Evolutionary conservation across 2,888 invertebrate genomes (phyloP).

Genomic region (Scaptomyza reducta): DNA sequence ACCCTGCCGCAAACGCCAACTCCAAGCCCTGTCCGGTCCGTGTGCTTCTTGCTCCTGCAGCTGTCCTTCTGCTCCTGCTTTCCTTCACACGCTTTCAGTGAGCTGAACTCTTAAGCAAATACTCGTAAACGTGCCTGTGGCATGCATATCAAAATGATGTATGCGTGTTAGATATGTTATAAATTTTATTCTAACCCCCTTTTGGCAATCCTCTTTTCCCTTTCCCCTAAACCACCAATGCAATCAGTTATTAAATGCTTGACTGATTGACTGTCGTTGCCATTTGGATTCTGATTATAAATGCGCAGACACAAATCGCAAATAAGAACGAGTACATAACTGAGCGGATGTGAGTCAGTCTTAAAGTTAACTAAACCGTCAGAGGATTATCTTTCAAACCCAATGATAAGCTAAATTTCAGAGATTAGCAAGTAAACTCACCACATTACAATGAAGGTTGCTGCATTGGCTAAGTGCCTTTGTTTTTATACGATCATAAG

Average conservation of each 20-base stretch:
- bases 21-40: background rate
- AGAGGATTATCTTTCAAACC: background rate
- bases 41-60: constrained; percentile 17
- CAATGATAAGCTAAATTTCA: too few species aligned
- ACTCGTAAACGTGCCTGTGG: constrained; percentile 64
- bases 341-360: background rate
- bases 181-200: constrained; percentile 68
- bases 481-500: background rate
- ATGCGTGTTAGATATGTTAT: constrained; percentile 78
- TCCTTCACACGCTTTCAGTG: background rate
- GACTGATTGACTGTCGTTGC: constrained; percentile 49
- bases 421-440: too few species aligned
- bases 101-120: constrained; percentile 66
- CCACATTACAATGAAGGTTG: background rate
- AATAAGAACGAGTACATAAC: background rate
- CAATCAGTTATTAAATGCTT: constrained; percentile 65
- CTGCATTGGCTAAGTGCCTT: background rate
- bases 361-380: background rate
- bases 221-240: constrained; percentile 20
- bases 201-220: constrained; percentile 11
- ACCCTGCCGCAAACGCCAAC: background rate
- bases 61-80: background rate
- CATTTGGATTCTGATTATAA: constrained; percentile 40
- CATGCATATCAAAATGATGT: constrained; percentile 74
- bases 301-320: constrained; percentile 22